phyloP scores from a whole-genome alignment of 2,113 vertebrate species.

The Megaceryle maxima region DNA sequence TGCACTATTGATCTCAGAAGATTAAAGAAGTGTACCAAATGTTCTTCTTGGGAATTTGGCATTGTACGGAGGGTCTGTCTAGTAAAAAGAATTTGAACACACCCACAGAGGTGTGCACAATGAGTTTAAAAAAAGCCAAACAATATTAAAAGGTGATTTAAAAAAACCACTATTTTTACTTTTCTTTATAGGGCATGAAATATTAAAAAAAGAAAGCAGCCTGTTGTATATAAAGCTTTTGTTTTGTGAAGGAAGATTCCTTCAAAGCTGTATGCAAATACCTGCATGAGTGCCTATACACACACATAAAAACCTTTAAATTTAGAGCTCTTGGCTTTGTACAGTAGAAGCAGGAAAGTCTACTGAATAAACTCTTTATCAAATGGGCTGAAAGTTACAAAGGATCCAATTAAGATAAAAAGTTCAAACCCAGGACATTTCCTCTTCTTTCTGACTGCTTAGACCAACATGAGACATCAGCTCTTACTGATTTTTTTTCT shows the following conservation, averaged over 20 bases:
- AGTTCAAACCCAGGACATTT: conserved; percentile 17
- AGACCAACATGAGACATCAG: not conserved
- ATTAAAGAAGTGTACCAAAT: not conserved
- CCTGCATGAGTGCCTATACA: not conserved
- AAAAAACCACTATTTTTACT: not conserved
- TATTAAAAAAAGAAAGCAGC: not conserved
- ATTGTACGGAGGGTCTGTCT: not conserved
- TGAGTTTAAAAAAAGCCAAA: not conserved
- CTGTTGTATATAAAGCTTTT: not conserved
- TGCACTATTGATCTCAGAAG: not conserved
- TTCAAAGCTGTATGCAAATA: not conserved
- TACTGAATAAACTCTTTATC: not conserved
- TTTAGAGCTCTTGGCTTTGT: not conserved
- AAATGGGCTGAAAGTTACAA: not conserved
- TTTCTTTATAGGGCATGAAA: not conserved
- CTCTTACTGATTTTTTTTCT: not conserved
- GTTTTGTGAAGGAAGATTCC: not conserved
- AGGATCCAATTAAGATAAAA: conserved; percentile 30
- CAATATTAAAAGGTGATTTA: not conserved
- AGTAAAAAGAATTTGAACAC: not conserved
- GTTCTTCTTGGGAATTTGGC: not conserved
- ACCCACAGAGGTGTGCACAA: not conserved
- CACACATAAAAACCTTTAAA: not conserved
- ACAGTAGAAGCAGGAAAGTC: not conserved
- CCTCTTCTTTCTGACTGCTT: not conserved